Conservation (phyloP, 2,797 vertebrate genomes). For the Paramormyrops hopkinsi region DNA sequence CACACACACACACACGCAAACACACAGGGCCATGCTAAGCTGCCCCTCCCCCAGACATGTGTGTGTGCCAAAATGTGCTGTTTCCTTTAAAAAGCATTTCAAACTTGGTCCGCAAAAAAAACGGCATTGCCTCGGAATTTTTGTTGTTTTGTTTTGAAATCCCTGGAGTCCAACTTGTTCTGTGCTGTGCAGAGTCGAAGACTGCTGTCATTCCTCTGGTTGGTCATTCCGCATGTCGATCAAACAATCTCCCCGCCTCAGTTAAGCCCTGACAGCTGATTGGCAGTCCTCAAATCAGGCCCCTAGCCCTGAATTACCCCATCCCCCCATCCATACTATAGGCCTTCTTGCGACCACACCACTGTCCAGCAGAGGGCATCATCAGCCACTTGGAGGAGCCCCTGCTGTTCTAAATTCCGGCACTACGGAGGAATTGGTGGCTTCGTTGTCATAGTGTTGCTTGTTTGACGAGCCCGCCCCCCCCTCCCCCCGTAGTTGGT, state of each 20-base stretch:
- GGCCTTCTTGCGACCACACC: not conserved
- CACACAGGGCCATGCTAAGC: not conserved
- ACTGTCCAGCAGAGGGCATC: not conserved
- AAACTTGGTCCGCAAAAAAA: conserved; percentile 17
- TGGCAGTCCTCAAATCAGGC: not conserved
- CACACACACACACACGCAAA: conserved; percentile 12
- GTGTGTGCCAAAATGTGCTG: conserved; percentile 22
- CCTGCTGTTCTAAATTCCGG: not conserved
- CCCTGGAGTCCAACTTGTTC: conserved; percentile 5
- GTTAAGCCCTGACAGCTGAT: not conserved
- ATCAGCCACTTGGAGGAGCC: not conserved
- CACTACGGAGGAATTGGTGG: not conserved
- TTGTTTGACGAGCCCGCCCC: not conserved
- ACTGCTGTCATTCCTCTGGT: not conserved
- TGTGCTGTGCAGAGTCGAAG: conserved; percentile 39
- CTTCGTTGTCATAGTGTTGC: not conserved
- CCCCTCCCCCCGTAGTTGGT: not conserved
- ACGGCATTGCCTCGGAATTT: not conserved
- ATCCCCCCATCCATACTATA: not conserved
- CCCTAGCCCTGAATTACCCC: not conserved
- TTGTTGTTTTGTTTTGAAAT: conserved; percentile 5
- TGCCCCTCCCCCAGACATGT: not conserved
- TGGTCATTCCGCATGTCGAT: not conserved
- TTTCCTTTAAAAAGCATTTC: conserved; percentile 20
- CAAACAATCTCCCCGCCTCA: not conserved